phyloP scores from a whole-genome alignment of 2,888 invertebrate species.

The Candidula unifasciata region DNA sequence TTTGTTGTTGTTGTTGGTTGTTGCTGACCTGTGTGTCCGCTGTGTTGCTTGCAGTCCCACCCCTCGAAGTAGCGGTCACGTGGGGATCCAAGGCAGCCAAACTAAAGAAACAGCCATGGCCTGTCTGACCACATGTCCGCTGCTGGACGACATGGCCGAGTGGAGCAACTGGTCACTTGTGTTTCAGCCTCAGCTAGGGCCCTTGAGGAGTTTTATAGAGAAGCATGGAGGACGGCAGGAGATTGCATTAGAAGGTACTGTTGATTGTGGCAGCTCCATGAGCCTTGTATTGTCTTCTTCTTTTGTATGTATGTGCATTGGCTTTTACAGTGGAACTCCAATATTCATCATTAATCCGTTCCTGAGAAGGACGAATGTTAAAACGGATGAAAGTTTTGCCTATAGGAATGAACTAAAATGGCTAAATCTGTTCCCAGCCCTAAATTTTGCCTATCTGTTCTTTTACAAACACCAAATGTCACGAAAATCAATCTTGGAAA shows the following conservation, averaged over 20 bases:
- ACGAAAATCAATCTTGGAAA: no score
- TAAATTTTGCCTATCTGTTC: no score
- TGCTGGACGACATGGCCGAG: constrained; percentile 71
- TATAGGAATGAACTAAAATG: no score
- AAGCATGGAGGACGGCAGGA: constrained; percentile 72
- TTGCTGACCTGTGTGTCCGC: no score
- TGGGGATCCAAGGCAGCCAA: constrained; percentile 72
- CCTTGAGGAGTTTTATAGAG: constrained; percentile 73
- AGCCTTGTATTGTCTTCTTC: not conserved
- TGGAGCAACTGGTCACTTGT: constrained; percentile 76
- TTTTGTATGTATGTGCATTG: no score
- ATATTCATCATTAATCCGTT: no score
- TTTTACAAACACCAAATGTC: no score
- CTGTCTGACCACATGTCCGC: constrained; percentile 74
- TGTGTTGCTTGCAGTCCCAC: constrained; percentile 39
- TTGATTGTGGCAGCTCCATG: not conserved
- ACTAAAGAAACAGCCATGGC: constrained; percentile 71
- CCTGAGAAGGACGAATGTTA: no score
- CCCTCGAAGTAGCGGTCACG: constrained; percentile 53
- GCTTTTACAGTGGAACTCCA: no score
- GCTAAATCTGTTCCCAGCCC: no score
- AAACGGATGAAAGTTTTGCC: no score
- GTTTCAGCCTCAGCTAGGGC: constrained; percentile 75
- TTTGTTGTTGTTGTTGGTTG: no score
- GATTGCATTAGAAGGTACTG: constrained; percentile 64